Evolutionary conservation across 2,888 invertebrate genomes (phyloP).

Genomic region (Oscheius myriophilus): DNA sequence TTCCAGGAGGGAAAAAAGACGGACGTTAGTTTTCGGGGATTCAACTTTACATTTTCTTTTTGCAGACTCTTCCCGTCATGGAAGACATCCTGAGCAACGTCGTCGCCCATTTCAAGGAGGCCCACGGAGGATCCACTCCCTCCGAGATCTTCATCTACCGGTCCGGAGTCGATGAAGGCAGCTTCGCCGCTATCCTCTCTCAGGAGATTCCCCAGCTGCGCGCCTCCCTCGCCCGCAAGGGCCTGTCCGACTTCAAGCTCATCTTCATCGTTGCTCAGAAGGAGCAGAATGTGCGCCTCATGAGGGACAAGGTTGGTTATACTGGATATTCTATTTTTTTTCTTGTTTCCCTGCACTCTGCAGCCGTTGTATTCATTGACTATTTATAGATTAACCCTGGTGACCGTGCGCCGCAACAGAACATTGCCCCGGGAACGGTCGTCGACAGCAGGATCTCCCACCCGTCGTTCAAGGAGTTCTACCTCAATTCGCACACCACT

Average conservation of each 20-base stretch:
- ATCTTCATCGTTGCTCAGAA: slow-evolving; percentile 58
- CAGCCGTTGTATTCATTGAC: not conserved
- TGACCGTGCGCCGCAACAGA: slow-evolving; percentile 46
- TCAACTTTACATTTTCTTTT: not conserved
- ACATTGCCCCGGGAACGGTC: slow-evolving; percentile 60
- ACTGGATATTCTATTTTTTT: no score
- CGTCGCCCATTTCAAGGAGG: not conserved
- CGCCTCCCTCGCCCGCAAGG: slow-evolving; percentile 31
- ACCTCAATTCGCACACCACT: slow-evolving; percentile 61
- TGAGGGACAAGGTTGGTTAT: slow-evolving; percentile 8
- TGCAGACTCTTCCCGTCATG: slow-evolving; percentile 8
- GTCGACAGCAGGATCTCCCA: slow-evolving; percentile 53
- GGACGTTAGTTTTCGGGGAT: slow-evolving; percentile 1
- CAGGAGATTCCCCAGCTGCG: slow-evolving; percentile 58
- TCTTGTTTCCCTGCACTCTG: not conserved
- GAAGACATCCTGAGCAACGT: not conserved
- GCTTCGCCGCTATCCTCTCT: slow-evolving; percentile 45
- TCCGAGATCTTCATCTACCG: slow-evolving; percentile 51
- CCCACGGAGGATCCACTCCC: slow-evolving; percentile 28
- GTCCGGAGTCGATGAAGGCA: slow-evolving; percentile 50
- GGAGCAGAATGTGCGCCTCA: slow-evolving; percentile 54
- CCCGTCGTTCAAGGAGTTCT: slow-evolving; percentile 61
- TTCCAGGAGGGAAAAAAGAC: slow-evolving; percentile 12
- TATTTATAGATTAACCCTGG: slow-evolving; percentile 26
- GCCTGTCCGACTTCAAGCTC: slow-evolving; percentile 33